A percentile compares a stretch with the other conserved stretches of the same genome.
These are phyloP conservation scores for Cotesia vestalis DNA, from an alignment of 1,140 invertebrate genomes.

Conservation along the genomic window DNA sequence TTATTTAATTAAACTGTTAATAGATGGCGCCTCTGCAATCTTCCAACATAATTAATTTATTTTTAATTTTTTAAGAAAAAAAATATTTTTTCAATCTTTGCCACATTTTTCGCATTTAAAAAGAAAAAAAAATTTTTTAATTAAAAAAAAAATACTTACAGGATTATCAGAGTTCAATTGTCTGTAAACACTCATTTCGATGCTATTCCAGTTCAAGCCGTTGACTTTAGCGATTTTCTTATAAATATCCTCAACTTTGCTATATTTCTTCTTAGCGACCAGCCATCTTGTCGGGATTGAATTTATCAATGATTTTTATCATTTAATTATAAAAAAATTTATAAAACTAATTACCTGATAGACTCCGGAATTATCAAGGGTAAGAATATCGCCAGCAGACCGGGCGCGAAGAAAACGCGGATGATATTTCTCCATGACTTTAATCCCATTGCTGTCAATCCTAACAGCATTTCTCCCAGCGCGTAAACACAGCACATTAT, in stretches of 20 bases:
- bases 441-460: conserved; percentile 73
- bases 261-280: conserved; percentile 73
- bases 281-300: conserved; percentile 70
- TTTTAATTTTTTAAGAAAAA: too few relatives aligned
- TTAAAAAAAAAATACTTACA: not conserved
- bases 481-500: conserved; percentile 77
- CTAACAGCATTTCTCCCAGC: conserved; percentile 74
- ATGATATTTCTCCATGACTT: conserved; percentile 77
- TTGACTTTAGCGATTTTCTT: conserved; percentile 76
- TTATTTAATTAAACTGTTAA: too few relatives aligned
- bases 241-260: conserved; percentile 70
- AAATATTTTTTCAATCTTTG: not conserved
- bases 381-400: conserved; percentile 71
- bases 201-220: conserved; percentile 68
- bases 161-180: conserved; percentile 46
- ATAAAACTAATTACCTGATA: conserved; percentile 56
- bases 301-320: too few relatives aligned
- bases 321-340: not conserved
- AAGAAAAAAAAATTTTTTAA: not conserved
- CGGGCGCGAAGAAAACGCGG: conserved; percentile 73
- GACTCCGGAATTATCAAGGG: conserved; percentile 72
- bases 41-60: too few relatives aligned
- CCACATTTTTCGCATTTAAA: not conserved
- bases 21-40: too few relatives aligned
- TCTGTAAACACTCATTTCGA: conserved; percentile 63